phyloP scores from a whole-genome alignment of 2,888 invertebrate species.

The Nysson spinosus region DNA sequence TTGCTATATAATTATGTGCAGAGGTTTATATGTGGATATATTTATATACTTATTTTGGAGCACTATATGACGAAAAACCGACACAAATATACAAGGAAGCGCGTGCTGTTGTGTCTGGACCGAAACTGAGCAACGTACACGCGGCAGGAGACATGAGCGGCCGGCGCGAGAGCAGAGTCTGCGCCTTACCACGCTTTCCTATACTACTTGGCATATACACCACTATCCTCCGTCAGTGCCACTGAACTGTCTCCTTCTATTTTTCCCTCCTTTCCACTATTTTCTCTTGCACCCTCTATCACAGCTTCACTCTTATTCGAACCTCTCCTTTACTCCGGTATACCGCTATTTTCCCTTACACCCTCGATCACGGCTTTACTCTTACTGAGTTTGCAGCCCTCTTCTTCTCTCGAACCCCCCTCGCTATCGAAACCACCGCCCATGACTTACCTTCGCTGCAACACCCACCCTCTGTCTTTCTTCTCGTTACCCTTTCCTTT shows the following conservation, averaged over 20 bases:
- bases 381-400: slow-evolving; percentile 30
- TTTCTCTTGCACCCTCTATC: slow-evolving; percentile 21
- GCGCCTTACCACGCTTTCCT: slow-evolving; percentile 67
- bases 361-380: slow-evolving; percentile 35
- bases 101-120: slow-evolving; percentile 64
- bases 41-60: no score
- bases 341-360: no score
- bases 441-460: slow-evolving; percentile 56
- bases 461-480: slow-evolving; percentile 15
- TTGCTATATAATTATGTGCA: no score
- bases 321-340: no score
- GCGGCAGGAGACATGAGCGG: slow-evolving; percentile 67
- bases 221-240: slow-evolving; percentile 51
- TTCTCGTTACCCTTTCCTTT: not conserved
- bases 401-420: slow-evolving; percentile 29
- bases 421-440: slow-evolving; percentile 47
- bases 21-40: no score
- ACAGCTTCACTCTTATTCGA: slow-evolving; percentile 10
- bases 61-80: slow-evolving; percentile 1
- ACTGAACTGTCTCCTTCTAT: slow-evolving; percentile 18
- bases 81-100: slow-evolving; percentile 30
- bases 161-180: slow-evolving; percentile 71
- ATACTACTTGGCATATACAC: slow-evolving; percentile 64
- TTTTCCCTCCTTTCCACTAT: not conserved
- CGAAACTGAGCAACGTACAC: slow-evolving; percentile 71